These are phyloP conservation scores for Actenoides lindsayi DNA, from an alignment of 2,113 vertebrate species.

Conservation along the genomic window DNA sequence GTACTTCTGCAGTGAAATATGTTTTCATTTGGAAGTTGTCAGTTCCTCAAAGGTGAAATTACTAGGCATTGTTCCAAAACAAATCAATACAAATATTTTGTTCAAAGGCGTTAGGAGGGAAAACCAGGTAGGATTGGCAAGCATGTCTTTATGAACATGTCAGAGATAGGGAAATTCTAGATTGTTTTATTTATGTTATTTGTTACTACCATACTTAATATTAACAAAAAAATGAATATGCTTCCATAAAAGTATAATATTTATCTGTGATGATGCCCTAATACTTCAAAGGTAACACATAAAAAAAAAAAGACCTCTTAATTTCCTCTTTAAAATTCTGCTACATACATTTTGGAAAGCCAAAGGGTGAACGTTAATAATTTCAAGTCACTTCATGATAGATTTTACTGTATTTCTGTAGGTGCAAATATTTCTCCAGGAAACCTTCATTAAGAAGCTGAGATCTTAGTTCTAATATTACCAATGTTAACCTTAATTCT, in stretches of 20 bases:
- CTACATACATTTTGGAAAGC: not conserved
- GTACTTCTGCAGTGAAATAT: conserved; percentile 45
- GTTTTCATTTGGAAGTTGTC: conserved; percentile 63
- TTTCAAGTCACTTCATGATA: not conserved
- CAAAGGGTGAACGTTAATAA: not conserved
- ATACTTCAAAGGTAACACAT: not conserved
- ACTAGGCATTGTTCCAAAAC: conserved; percentile 31
- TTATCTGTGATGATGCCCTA: not conserved
- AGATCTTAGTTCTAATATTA: not conserved
- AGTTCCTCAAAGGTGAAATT: conserved; percentile 56
- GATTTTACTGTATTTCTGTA: not conserved
- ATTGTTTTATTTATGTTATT: not conserved
- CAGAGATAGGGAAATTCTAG: not conserved
- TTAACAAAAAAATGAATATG: not conserved
- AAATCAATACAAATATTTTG: conserved; percentile 50
- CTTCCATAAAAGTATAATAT: not conserved
- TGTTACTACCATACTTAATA: not conserved
- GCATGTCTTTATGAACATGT: not conserved
- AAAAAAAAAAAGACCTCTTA: not conserved
- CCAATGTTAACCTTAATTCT: not conserved
- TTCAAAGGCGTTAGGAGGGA: not conserved
- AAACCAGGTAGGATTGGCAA: not conserved
- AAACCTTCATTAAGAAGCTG: not conserved
- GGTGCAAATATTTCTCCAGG: not conserved
- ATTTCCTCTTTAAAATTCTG: not conserved